Conservation (phyloP, 2,113 vertebrate genomes). For the Phyllostomus discolor region DNA sequence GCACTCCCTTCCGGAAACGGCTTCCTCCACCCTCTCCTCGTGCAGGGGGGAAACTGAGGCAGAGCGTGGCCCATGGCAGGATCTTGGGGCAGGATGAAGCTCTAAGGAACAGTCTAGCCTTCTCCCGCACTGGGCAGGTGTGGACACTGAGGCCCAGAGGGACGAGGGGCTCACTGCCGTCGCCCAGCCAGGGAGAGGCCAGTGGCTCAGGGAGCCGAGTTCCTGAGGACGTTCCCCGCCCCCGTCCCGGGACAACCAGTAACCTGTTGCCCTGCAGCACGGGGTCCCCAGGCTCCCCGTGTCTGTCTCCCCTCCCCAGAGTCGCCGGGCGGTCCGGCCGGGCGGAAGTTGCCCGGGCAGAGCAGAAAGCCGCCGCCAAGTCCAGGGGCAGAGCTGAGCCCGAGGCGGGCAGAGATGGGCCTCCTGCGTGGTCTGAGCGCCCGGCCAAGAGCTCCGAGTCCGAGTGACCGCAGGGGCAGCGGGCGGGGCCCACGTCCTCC, state of each 20-base stretch:
- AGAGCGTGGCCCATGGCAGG: fast-evolving
- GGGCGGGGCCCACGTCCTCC: fast-evolving
- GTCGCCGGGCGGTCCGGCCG: not conserved
- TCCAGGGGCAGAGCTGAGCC: not conserved
- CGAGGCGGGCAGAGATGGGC: not conserved
- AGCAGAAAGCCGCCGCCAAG: not conserved
- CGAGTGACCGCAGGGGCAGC: not conserved
- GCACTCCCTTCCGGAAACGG: not conserved
- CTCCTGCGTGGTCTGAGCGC: not conserved
- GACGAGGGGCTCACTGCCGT: no score
- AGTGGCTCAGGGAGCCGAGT: not conserved
- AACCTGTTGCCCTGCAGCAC: fast-evolving
- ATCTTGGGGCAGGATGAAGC: fast-evolving
- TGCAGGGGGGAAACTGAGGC: not conserved
- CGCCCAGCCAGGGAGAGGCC: not conserved
- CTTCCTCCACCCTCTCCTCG: not conserved
- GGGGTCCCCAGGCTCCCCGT: not conserved
- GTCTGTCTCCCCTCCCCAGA: not conserved
- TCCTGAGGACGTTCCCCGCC: not conserved
- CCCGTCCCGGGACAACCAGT: no score
- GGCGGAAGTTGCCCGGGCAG: not conserved
- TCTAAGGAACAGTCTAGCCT: not conserved
- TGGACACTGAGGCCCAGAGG: not conserved
- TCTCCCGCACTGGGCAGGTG: not conserved
- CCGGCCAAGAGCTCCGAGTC: not conserved